Base-by-base conservation (phyloP, 2,888 invertebrate species). In the Trilocha varians region DNA sequence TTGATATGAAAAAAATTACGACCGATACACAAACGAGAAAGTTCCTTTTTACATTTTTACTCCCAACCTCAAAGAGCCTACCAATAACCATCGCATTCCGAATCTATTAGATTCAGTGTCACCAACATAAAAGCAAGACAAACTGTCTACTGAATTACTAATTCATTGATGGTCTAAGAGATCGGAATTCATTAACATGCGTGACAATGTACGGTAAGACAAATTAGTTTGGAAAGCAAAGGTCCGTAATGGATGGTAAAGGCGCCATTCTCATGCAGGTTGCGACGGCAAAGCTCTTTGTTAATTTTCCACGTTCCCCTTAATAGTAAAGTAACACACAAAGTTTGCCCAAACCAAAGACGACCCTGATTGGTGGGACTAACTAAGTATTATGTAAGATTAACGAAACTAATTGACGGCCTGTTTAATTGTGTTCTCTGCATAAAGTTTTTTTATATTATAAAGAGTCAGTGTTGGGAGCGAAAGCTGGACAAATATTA, bases 311-410 rank as follows among this genome's bases (percentile, higher is more conserved):
- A 70, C 70, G 75, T 73, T 64, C 64, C 57, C 55, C 59, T 58
- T 78, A 80, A 79, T 76, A 70, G 75, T 58, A 72, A 80, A 79
- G 78, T 78, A 79, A 78, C 72, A 80, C 65, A 76, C 69, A 68
- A 74, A 74, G 64, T 77, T 70, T 58, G 59, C 59, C 54, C 53
- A 65, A 71, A 73, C 65, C 70, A 65, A 68, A 72, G 65, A 55
- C 61, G 49, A 56, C 65, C 69, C 68, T 70, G 71, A 71, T 75
- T 71, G 65, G 65, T 44, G 45, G 45, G 48, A 35, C 39, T 35
- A 40, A 42, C 42, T 42, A 42, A 42, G 38, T 38, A 38, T 38
- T 42, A 38, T 32, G 38, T 25, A 25, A 25, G 25, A 25, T 25
- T 25, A 25, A 25, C 25, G 39, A 33, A 16, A 13, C 13, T 11